Conservation (phyloP, 2,888 invertebrate species). For the Lasioglossum calceatum region DNA sequence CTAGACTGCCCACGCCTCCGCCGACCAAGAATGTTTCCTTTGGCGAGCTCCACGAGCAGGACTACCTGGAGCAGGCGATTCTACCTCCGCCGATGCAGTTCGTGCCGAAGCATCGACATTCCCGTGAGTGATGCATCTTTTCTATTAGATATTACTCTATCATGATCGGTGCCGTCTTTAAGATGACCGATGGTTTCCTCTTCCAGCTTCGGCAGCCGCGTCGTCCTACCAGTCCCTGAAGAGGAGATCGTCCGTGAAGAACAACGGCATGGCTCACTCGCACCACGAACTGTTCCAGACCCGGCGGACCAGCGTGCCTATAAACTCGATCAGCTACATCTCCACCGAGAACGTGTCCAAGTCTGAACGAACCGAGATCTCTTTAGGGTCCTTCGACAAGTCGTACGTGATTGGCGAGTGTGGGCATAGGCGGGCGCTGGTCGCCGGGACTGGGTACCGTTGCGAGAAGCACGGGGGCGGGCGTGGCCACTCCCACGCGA, state of each 20-base stretch:
- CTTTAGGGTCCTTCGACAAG: slow-evolving; percentile 75
- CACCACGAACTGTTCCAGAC: slow-evolving; percentile 81
- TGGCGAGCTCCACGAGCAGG: slow-evolving; percentile 80
- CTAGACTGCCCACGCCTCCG: slow-evolving; percentile 82
- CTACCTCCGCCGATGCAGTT: slow-evolving; percentile 82
- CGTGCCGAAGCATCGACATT: slow-evolving; percentile 80
- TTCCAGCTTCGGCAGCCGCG: slow-evolving; percentile 38
- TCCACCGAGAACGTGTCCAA: slow-evolving; percentile 81
- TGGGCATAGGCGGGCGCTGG: slow-evolving; percentile 75
- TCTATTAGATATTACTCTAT: not conserved
- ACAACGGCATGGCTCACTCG: slow-evolving; percentile 80
- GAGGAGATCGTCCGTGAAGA: slow-evolving; percentile 80
- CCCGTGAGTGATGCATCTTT: slow-evolving; percentile 68
- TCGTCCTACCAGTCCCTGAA: slow-evolving; percentile 72
- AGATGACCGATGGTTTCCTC: not conserved
- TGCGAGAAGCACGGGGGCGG: slow-evolving; percentile 81
- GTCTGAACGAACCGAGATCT: slow-evolving; percentile 71
- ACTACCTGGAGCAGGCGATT: slow-evolving; percentile 80
- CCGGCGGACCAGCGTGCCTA: slow-evolving; percentile 80
- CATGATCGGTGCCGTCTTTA: not conserved
- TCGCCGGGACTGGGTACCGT: slow-evolving; percentile 78
- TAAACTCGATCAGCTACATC: slow-evolving; percentile 81
- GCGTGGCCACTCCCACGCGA: slow-evolving; percentile 70
- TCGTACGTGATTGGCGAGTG: slow-evolving; percentile 80
- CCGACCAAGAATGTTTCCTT: slow-evolving; percentile 83